Base-by-base conservation (phyloP, 2,113 vertebrate genomes). In the Scophthalmus maximus region DNA sequence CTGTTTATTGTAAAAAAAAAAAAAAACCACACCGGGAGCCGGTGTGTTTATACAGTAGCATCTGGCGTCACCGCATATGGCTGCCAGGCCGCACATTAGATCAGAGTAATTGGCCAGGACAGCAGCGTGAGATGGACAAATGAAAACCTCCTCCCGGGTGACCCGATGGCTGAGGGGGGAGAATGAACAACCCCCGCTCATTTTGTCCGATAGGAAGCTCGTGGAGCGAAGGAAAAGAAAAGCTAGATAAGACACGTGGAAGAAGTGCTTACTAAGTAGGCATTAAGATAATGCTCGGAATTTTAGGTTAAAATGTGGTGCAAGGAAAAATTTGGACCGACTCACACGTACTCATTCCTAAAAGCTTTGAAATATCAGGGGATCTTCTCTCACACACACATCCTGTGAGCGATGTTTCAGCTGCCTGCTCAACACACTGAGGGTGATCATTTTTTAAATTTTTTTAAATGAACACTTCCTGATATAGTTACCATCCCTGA, bases 1-100 rank as follows among this genome's bases (percentile, higher is more conserved):
- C 78, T 88, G 78, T 82, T 89, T 88, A 85, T 89, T 86, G 82
- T 84, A 83, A 83, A n/a, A n/a, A n/a, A n/a, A n/a, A n/a, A n/a
- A n/a, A n/a, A n/a, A 88, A 87, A 78, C 70, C 77, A 70, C 87
- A 70, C 36, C 47, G 56, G 77, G 82, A 84, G 73, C 52, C 57
- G 52, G 67, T 14, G 7, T 71, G 70, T 78, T 83, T 83, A 51
- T 79, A 80, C 68, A 80, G 84, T 51, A 84, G 90, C 90, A 91
- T 89, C 88, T 91, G 91, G 87, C 78, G 63, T 86, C 91, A 67
- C 77, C 51, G 2, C 78, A 59, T 49, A 81, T 55, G 59, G 68
- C 81, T 90, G 88, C 87, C 89, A 90, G 80, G 66, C 34, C 5
- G 47, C 69, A 82, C 84, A 79, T 87, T 83, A 90, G 76, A 90